These are phyloP conservation scores for Chionomys nivalis DNA, from an alignment of 2,113 vertebrate species.

Conservation along the genomic window DNA sequence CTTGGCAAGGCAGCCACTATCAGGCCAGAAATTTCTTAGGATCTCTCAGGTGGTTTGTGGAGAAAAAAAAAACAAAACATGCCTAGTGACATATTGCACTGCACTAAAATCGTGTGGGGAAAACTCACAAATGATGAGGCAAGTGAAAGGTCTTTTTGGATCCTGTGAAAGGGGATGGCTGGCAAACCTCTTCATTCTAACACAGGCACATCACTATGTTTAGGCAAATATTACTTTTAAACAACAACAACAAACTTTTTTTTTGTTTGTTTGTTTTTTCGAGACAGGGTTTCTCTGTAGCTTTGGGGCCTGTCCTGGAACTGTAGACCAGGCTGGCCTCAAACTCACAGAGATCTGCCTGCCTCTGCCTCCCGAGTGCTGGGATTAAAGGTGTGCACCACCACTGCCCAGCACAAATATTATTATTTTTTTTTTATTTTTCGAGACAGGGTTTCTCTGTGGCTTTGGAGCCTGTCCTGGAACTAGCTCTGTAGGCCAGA, in stretches of 20 bases:
- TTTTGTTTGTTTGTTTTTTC: too few species aligned
- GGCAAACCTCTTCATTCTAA: slow-evolving; percentile 2
- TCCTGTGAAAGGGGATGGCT: background rate
- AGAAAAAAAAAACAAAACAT: background rate
- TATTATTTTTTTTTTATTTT: too few species aligned
- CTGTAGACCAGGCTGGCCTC: too few species aligned
- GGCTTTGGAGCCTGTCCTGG: too few species aligned
- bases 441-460: too few species aligned
- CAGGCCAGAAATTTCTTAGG: background rate
- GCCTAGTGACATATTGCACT: background rate
- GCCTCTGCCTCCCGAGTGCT: too few species aligned
- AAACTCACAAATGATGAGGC: background rate
- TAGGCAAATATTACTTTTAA: slow-evolving; percentile 25
- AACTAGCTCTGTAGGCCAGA: too few species aligned
- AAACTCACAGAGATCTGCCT: too few species aligned
- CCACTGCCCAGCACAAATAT: background rate
- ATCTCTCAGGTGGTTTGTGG: background rate
- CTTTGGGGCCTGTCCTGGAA: too few species aligned
- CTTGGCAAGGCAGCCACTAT: background rate
- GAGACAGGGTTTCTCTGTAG: too few species aligned
- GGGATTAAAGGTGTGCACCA: too few species aligned
- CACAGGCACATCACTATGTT: background rate
- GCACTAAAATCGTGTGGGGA: background rate
- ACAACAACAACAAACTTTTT: too few species aligned
- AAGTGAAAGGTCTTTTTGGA: background rate